Base-by-base conservation (phyloP, 1,140 invertebrate genomes). In the Cryptotermes secundus region DNA sequence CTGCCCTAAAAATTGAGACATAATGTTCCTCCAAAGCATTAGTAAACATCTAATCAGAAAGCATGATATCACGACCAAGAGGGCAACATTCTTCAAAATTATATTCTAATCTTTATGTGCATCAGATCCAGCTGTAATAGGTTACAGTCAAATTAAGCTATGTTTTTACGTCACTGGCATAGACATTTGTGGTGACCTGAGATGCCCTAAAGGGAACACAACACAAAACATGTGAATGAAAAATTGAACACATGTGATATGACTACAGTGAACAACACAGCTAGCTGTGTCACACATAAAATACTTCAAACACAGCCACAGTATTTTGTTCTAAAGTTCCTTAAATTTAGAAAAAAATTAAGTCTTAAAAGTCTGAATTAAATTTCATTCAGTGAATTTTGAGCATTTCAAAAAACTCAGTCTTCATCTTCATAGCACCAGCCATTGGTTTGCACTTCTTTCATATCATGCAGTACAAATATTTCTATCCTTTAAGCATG, bases 91-190 rank as follows among this genome's bases (percentile, higher is more conserved):
- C n/a, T n/a, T n/a, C n/a, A n/a, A 19, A 16, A 59, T 24, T 59
- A 59, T n/a, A 65, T 65, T 65, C 59, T 65, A n/a, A n/a, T 12
- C 59, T 65, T 65, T 65, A 65, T 65, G 59, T 65, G 59, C n/a
- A 49, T 65, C 26, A 65, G 59, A n/a, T 65, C 22, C 59, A 26
- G 7, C 16, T 65, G 6, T 31, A 26, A 65, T n/a, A n/a, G 45
- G 2, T 65, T 65, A n/a, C 2, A 9, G 6, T 4, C 22, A 65
- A 65, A 26, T 65, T 49, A 10, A 14, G 16, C 16, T 14, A 2
- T 65, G 22, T 3, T n/a, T n/a, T n/a, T 65, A 65, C n/a, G 22
- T 65, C 12, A 65, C 22, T 3, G 26, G 12, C 3, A 31, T n/a
- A 9, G 12, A n/a, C 3, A 12, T 65, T 65, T 65, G 2, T 65